These are phyloP conservation scores for Polypedilum pembai DNA, from an alignment of 1,140 invertebrate species.

Conservation along the genomic window DNA sequence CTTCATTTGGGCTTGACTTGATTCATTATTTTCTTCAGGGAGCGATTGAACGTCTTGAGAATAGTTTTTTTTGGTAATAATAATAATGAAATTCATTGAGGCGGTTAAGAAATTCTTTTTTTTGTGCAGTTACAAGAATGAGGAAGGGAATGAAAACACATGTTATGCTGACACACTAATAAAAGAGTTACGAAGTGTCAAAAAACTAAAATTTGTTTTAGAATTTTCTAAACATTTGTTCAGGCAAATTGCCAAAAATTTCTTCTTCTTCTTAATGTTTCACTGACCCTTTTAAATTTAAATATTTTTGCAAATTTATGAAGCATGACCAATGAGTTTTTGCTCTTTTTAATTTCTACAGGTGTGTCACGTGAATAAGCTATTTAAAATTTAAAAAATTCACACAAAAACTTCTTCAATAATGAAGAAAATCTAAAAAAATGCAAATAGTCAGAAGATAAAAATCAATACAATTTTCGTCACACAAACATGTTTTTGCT, in stretches of 20 bases:
- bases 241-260: background rate
- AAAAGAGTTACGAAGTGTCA: background rate
- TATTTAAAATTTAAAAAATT: background rate
- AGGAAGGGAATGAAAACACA: background rate
- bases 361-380: background rate
- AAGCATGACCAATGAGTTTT: background rate
- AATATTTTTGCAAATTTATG: constrained; percentile 11
- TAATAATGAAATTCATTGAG: background rate
- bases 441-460: background rate
- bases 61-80: constrained; percentile 9
- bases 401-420: background rate
- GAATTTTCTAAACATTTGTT: background rate
- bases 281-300: background rate
- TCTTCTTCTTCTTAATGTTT: background rate
- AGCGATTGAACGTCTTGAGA: background rate
- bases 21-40: background rate
- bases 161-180: background rate
- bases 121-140: background rate
- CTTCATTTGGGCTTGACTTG: constrained; percentile 10
- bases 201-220: background rate
- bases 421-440: background rate
- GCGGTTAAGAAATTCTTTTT: background rate
- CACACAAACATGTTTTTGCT: no score
- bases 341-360: no score
- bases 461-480: background rate